phyloP scores from a whole-genome alignment of 1,140 invertebrate species.

The Wiebesia pumilae region DNA sequence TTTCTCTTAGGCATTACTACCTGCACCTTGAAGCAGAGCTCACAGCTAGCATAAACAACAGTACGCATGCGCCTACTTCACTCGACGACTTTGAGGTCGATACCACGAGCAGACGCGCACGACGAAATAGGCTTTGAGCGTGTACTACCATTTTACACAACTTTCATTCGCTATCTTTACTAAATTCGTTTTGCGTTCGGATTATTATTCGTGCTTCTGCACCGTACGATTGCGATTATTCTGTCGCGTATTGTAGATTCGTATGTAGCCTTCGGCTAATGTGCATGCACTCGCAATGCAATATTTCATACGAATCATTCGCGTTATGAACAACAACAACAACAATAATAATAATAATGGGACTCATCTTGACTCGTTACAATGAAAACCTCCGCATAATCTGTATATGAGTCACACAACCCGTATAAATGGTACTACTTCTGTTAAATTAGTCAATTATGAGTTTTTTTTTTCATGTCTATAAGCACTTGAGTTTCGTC shows the following conservation, averaged over 20 bases:
- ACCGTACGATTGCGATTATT: neutral
- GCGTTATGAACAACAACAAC: too few relatives aligned
- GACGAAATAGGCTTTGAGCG: neutral
- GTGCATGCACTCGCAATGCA: too few relatives aligned
- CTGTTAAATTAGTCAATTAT: too few relatives aligned
- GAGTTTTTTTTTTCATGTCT: neutral
- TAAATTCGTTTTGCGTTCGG: neutral
- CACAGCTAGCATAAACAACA: neutral
- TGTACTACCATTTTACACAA: constrained; percentile 33
- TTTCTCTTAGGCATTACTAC: neutral
- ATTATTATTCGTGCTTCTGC: neutral
- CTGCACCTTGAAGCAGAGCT: constrained; percentile 14
- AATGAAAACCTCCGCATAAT: too few relatives aligned
- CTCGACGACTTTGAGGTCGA: constrained; percentile 42
- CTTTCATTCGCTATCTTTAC: constrained; percentile 7
- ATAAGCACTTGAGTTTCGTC: too few relatives aligned
- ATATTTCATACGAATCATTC: too few relatives aligned
- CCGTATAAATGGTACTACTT: too few relatives aligned
- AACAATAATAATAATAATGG: too few relatives aligned
- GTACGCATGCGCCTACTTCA: constrained; percentile 40
- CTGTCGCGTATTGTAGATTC: too few relatives aligned
- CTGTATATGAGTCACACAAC: too few relatives aligned
- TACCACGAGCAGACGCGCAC: constrained; percentile 18
- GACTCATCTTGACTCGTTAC: too few relatives aligned
- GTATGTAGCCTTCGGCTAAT: too few relatives aligned